Evolutionary conservation across 2,113 vertebrate species (phyloP).

Genomic region (Catagonus wagneri): DNA sequence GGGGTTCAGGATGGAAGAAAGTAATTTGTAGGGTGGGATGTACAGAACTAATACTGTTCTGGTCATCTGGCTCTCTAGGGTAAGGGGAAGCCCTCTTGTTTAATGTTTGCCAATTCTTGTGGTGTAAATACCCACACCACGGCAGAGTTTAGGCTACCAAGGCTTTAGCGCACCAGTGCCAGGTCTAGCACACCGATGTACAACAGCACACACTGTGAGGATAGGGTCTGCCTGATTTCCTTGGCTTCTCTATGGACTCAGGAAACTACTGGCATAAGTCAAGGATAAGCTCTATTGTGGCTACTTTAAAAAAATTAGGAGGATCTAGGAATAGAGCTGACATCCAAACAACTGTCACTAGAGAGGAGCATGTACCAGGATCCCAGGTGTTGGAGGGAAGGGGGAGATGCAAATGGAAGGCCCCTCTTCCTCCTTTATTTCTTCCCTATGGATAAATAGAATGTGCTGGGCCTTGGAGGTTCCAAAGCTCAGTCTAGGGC

Average conservation of each 20-base stretch:
- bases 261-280: background rate
- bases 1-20: background rate
- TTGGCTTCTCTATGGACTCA: background rate
- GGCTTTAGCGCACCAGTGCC: background rate
- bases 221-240: background rate
- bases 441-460: background rate
- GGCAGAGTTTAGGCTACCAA: background rate
- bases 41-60: too few relatives aligned
- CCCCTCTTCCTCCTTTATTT: background rate
- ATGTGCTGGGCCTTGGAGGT: background rate
- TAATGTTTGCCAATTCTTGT: background rate
- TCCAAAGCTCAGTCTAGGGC: background rate
- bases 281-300: background rate
- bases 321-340: background rate
- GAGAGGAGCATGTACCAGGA: background rate
- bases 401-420: background rate
- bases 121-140: background rate
- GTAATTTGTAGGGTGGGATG: background rate
- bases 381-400: background rate
- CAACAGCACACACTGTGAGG: background rate
- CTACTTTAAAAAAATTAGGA: background rate
- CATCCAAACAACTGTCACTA: background rate
- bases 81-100: background rate
- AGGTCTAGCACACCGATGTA: rapidly evolving
- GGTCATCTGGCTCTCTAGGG: background rate